These are phyloP conservation scores for Falco novaeseelandiae DNA, from an alignment of 2,797 vertebrate genomes.

Conservation along the genomic window DNA sequence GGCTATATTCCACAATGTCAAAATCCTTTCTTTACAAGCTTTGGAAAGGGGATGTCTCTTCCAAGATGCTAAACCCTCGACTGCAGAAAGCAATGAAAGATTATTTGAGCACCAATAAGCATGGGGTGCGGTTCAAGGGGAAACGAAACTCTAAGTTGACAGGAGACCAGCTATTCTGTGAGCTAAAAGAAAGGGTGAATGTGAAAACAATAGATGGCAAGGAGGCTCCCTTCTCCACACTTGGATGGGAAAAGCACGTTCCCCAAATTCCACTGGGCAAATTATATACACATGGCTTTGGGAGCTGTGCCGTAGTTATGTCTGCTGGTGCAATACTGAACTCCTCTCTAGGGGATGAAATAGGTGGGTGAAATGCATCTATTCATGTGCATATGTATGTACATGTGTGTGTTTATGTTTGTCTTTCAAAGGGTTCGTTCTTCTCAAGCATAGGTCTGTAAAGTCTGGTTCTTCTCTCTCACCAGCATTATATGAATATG, in stretches of 20 bases:
- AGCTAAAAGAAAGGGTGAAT: conserved; percentile 83
- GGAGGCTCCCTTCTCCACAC: conserved; percentile 88
- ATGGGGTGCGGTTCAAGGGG: conserved; percentile 87
- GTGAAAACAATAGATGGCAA: conserved; percentile 90
- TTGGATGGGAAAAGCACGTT: conserved; percentile 90
- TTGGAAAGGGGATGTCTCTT: conserved; percentile 89
- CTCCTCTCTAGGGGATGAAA: conserved; percentile 93
- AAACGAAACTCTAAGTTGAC: conserved; percentile 73
- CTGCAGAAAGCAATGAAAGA: conserved; percentile 93
- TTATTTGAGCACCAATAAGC: conserved; percentile 91
- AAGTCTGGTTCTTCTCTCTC: neutral
- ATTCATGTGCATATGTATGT: neutral
- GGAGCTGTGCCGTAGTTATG: conserved; percentile 93
- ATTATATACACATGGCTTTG: conserved; percentile 79
- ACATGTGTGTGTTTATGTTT: neutral
- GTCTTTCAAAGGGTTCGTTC: neutral
- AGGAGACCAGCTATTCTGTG: conserved; percentile 85
- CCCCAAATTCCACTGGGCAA: conserved; percentile 81
- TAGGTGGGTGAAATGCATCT: conserved; percentile 85
- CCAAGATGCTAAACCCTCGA: conserved; percentile 89
- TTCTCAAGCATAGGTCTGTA: neutral
- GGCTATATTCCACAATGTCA: conserved; percentile 86
- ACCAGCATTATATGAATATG: neutral
- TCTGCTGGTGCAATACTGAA: conserved; percentile 95
- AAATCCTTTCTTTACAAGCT: conserved; percentile 86